Conservation (phyloP, 2,797 vertebrate species). For the Bufotes viridis region DNA sequence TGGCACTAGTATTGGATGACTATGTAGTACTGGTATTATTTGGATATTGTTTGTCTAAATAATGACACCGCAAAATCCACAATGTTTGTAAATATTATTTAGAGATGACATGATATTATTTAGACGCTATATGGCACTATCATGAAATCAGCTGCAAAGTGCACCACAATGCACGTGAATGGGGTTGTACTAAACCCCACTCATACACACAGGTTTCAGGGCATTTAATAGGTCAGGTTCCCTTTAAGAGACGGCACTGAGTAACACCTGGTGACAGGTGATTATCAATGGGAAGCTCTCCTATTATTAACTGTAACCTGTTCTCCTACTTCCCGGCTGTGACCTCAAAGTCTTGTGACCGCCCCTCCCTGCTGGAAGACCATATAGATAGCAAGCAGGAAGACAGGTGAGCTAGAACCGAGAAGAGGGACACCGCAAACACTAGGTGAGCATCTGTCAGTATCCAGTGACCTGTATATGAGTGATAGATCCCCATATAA, state of each 20-base stretch:
- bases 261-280: neutral
- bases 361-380: neutral
- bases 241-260: neutral
- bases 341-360: slow-evolving; percentile 49
- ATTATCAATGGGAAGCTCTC: neutral
- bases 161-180: neutral
- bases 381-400: neutral
- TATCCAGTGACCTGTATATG: neutral
- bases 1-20: neutral
- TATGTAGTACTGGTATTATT: too few species aligned
- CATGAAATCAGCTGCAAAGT: too few species aligned
- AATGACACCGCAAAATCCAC: neutral
- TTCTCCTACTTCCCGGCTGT: slow-evolving; percentile 30
- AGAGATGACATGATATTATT: neutral
- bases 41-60: too few species aligned
- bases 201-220: neutral
- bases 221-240: neutral
- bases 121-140: neutral
- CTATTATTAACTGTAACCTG: slow-evolving; percentile 21
- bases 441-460: slow-evolving; percentile 13
- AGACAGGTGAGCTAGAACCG: neutral
- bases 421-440: neutral
- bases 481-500: neutral
- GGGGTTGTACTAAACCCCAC: neutral
- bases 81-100: neutral